These are phyloP conservation scores for Drosophila arawakana DNA, from an alignment of 1,140 invertebrate genomes.

Conservation along the genomic window DNA sequence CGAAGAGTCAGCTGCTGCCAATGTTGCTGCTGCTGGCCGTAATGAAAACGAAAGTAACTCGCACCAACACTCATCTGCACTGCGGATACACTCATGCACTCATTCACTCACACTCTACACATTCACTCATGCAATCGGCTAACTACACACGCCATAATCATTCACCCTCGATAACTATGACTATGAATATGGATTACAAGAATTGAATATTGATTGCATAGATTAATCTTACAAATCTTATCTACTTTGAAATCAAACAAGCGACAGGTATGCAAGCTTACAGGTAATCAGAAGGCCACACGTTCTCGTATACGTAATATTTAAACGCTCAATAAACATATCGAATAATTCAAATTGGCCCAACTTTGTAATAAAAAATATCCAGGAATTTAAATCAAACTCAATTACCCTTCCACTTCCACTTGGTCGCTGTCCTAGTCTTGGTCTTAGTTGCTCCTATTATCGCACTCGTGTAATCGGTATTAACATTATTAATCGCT, in stretches of 20 bases:
- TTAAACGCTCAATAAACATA: not conserved
- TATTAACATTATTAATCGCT: not conserved
- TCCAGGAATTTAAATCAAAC: not conserved
- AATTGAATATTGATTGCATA: not conserved
- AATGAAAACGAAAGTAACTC: conserved; percentile 80
- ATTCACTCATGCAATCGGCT: conserved; percentile 5
- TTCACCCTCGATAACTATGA: conserved; percentile 28
- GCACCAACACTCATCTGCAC: conserved; percentile 13
- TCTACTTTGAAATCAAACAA: not conserved
- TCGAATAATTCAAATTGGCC: not conserved
- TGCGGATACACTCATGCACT: conserved; percentile 22
- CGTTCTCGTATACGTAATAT: conserved; percentile 26
- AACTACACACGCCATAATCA: conserved; percentile 34
- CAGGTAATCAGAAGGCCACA: not conserved
- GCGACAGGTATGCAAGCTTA: not conserved
- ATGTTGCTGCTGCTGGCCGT: conserved; percentile 30
- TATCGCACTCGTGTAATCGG: not conserved
- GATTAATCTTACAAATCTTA: not conserved
- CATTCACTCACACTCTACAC: conserved; percentile 37
- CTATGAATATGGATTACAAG: not conserved
- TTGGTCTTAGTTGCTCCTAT: not conserved
- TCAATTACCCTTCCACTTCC: too few species aligned
- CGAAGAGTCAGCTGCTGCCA: conserved; percentile 48
- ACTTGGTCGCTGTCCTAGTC: too few species aligned
- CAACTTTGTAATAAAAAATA: too few species aligned